A percentile compares a stretch with the other conserved stretches of the same genome.
phyloP scores from a whole-genome alignment of 2,113 vertebrate genomes.

The Poecile atricapillus region DNA sequence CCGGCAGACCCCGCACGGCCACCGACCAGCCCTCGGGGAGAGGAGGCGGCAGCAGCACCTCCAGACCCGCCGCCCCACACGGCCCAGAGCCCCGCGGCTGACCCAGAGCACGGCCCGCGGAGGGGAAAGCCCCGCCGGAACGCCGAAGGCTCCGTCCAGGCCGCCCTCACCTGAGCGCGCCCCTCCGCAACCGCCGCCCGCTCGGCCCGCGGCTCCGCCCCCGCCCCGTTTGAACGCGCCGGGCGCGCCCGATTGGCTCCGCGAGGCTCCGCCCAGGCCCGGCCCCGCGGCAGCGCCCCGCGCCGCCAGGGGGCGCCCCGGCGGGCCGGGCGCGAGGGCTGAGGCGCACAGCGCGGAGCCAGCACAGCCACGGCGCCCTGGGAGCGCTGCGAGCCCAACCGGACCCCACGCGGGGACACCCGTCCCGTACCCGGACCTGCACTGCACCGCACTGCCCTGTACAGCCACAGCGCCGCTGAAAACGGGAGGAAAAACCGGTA shows the following conservation, averaged over 20 bases:
- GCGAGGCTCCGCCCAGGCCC: not conserved
- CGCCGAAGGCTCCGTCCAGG: no score
- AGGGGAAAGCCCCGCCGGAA: no score
- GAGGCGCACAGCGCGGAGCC: not conserved
- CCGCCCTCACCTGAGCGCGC: not conserved
- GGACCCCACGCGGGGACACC: not conserved
- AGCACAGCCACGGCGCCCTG: not conserved
- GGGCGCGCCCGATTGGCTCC: not conserved
- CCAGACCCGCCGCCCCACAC: no score
- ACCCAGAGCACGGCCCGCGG: not conserved
- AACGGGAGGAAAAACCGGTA: accelerated
- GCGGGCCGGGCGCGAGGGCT: not conserved
- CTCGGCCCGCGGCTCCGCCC: not conserved
- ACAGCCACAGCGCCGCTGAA: accelerated
- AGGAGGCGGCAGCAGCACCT: not conserved
- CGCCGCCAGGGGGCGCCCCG: not conserved
- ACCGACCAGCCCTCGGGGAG: not conserved
- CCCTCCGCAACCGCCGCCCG: not conserved
- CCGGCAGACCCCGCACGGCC: not conserved
- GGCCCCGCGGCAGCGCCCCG: not conserved
- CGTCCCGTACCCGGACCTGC: not conserved
- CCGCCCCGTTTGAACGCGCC: not conserved
- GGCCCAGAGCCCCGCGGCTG: not conserved
- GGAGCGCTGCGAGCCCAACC: accelerated
- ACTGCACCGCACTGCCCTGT: accelerated